Evolutionary conservation across 1,140 invertebrate genomes (phyloP), one percentile per base, ranked within the genome.

Genomic region (Chironomus tepperi): DNA sequence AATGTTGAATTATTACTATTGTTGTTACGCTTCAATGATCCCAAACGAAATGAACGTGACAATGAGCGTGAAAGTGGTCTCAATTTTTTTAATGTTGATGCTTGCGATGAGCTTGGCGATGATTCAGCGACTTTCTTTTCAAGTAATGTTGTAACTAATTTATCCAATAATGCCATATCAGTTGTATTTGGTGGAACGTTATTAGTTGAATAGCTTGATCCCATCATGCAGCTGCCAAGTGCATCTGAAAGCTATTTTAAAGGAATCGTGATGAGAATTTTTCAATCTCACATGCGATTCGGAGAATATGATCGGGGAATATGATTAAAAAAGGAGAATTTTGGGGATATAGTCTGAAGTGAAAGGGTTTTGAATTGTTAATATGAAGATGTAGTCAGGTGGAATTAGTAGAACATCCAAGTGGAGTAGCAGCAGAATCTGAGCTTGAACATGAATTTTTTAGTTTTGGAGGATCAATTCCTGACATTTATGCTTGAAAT

Each of bases 91-190:
- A 82, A 75, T 74, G 81, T 82, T 76, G 79, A 43, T 70, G 15
- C 21, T 64, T 80, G 81, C 1, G 76, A 72, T 75, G 76, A 76
- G 0, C 65, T 80, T 77, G 67, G 65, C 16, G 42, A 47, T 70
- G 67, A 76, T 75, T 7, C 42, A 74, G 73, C 67, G 15, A 73
- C 34, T 9, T 81, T 80, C 74, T 81, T 78, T 76, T 82, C 80
- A 74, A 82, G 47, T 21, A 82, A 75, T 43, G 76, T 78, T 73
- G 77, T 79, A 6, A 82, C 80, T 42, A 82, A 76, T 74, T 82
- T 82, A 73, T 82, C 81, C 73, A 82, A 74, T 0, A 74, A 79
- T 74, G 79, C 79, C 0, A 82, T 75, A 73, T 82, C 81, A 10
- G 80, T 79, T 73, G 81, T 79, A 9, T 79, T 43, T 73, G 81